Evolutionary conservation across 1,140 invertebrate genomes (phyloP).

Genomic region (Calliphora vicina): DNA sequence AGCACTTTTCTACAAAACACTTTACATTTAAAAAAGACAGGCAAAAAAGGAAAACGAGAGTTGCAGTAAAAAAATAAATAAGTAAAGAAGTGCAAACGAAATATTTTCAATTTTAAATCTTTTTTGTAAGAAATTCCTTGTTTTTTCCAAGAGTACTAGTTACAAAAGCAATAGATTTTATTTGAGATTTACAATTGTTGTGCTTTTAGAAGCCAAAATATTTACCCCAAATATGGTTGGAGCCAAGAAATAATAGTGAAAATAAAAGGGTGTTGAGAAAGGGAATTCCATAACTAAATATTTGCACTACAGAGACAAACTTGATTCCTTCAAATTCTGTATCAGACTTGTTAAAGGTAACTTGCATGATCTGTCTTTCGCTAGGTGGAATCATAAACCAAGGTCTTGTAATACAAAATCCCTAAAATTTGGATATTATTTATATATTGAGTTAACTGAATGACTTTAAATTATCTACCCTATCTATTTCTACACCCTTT

Average conservation of each 20-base stretch:
- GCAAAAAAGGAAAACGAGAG: neutral
- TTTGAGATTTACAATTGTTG: neutral
- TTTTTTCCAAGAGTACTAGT: neutral
- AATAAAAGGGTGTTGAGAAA: neutral
- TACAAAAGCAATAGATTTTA: neutral
- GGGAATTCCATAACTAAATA: no score
- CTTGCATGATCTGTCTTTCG: no score
- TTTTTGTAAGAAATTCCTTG: neutral
- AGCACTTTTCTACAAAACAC: neutral
- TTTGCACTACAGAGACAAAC: no score
- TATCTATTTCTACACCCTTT: no score
- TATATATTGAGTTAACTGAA: no score
- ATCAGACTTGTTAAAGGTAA: no score
- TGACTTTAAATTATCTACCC: no score
- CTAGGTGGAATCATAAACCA: no score
- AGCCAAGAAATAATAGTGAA: neutral
- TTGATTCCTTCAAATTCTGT: no score
- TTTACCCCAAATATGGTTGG: slow-evolving; percentile 4
- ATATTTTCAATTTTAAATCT: neutral
- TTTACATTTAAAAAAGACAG: neutral
- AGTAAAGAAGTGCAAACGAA: neutral
- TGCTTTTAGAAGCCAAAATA: neutral
- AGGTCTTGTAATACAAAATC: no score
- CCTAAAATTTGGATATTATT: no score
- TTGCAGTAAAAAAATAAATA: neutral